Percentiles rank a stretch among this genome's conserved stretches.
Conservation (phyloP, 2,888 invertebrate species). For the Drosophila aldrichi region DNA sequence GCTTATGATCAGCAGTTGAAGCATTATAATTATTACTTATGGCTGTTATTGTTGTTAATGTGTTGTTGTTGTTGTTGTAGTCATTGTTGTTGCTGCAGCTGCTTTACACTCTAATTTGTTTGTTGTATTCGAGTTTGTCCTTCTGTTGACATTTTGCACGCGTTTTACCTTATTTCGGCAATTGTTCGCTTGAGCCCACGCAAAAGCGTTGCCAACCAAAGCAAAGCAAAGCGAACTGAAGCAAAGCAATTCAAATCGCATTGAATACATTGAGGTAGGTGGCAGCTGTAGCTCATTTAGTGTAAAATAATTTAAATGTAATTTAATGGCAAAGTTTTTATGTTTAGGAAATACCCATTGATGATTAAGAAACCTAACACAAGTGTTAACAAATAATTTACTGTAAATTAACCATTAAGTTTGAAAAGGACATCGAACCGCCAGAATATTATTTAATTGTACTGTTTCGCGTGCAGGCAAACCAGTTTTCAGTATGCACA, state of each 20-base stretch:
- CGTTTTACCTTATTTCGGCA: conserved; percentile 30
- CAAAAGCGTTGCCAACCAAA: conserved; percentile 1
- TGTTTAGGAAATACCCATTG: conserved; percentile 26
- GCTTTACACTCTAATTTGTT: conserved; percentile 47
- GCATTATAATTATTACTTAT: conserved; percentile 67
- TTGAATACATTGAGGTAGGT: conserved; percentile 23
- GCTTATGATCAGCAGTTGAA: conserved; percentile 72
- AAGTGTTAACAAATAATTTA: conserved; percentile 13
- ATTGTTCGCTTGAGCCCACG: conserved; percentile 42
- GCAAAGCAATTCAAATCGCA: conserved; percentile 18
- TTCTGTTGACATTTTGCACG: conserved; percentile 82
- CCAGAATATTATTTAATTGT: conserved; percentile 8
- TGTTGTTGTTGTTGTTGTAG: conserved; percentile 20
- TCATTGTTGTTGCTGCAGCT: conserved; percentile 28
- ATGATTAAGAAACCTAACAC: conserved; percentile 19
- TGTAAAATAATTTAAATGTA: neutral
- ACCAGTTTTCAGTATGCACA: conserved; percentile 13
- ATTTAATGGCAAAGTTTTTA: conserved; percentile 7
- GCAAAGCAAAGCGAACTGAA: conserved; percentile 14
- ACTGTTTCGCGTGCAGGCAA: conserved; percentile 18
- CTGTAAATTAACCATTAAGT: conserved; percentile 11
- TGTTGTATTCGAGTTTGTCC: conserved; percentile 60
- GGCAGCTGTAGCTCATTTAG: conserved; percentile 11
- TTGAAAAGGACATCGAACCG: conserved; percentile 46
- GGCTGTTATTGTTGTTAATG: conserved; percentile 27